phyloP scores from a whole-genome alignment of 2,888 invertebrate genomes.

The Perizoma flavofasciatum region DNA sequence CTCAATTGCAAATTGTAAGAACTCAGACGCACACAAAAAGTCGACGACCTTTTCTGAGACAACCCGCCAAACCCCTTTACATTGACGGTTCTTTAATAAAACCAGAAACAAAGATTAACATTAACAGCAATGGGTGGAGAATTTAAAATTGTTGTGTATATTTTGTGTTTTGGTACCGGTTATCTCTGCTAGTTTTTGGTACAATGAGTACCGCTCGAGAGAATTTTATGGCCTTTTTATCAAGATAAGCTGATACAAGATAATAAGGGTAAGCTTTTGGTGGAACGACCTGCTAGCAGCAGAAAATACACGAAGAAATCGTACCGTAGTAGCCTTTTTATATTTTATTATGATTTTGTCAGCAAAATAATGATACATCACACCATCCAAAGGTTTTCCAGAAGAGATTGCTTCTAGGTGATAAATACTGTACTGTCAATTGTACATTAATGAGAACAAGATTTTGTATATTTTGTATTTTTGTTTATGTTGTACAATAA shows the following conservation, averaged over 20 bases:
- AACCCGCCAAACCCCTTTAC: slow-evolving; percentile 1
- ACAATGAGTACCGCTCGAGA: slow-evolving; percentile 15
- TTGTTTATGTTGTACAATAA: too few species aligned
- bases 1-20: slow-evolving; percentile 20
- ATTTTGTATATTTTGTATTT: too few species aligned
- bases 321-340: too few species aligned
- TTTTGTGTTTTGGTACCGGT: slow-evolving; percentile 1
- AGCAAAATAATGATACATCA: too few species aligned
- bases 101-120: not conserved
- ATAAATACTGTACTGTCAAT: too few species aligned
- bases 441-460: too few species aligned
- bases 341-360: too few species aligned
- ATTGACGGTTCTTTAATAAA: slow-evolving; percentile 7
- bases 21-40: slow-evolving; percentile 15
- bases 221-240: slow-evolving; percentile 21
- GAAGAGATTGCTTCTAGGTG: too few species aligned
- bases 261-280: slow-evolving; percentile 11
- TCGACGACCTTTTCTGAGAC: slow-evolving; percentile 13
- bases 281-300: slow-evolving; percentile 1
- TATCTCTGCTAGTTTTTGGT: slow-evolving; percentile 2
- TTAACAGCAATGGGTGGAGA: slow-evolving; percentile 7
- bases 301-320: too few species aligned
- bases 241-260: slow-evolving; percentile 20
- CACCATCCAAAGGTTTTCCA: too few species aligned
- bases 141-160: not conserved